Conservation (phyloP, 2,113 vertebrate species). For the Numenius arquata region DNA sequence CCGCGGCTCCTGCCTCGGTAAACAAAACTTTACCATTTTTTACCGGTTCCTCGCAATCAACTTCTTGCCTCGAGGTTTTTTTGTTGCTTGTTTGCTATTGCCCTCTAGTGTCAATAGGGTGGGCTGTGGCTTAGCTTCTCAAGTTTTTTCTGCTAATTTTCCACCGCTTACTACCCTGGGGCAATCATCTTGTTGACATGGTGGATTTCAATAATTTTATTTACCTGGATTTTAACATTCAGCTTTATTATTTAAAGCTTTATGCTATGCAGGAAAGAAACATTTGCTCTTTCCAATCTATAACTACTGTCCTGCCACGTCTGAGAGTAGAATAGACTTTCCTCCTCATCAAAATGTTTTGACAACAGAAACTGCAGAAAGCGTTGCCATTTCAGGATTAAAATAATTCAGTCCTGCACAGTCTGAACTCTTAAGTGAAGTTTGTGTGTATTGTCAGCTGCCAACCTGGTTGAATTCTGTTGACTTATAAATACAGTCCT, state of each 20-base stretch:
- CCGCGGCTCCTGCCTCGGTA: background rate
- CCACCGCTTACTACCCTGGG: fast-evolving
- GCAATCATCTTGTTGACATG: background rate
- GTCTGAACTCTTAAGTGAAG: background rate
- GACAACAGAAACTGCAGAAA: background rate
- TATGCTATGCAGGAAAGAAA: background rate
- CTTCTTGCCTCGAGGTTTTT: background rate
- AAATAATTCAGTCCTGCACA: background rate
- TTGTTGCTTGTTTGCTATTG: conserved; percentile 33
- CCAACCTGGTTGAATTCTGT: background rate
- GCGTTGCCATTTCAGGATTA: background rate
- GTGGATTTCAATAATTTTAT: background rate
- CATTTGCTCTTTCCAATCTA: background rate
- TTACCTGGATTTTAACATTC: background rate
- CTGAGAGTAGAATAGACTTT: background rate
- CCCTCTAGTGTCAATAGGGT: background rate
- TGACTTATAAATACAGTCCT: background rate
- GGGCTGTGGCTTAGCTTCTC: background rate
- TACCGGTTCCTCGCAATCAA: fast-evolving
- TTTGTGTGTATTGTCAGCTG: background rate
- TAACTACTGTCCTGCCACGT: background rate
- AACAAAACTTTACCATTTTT: fast-evolving
- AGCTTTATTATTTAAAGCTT: background rate
- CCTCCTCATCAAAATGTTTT: background rate
- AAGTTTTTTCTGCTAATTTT: fast-evolving